Evolutionary conservation across 2,888 invertebrate genomes (phyloP).

Genomic region (Synergus laeviventris): DNA sequence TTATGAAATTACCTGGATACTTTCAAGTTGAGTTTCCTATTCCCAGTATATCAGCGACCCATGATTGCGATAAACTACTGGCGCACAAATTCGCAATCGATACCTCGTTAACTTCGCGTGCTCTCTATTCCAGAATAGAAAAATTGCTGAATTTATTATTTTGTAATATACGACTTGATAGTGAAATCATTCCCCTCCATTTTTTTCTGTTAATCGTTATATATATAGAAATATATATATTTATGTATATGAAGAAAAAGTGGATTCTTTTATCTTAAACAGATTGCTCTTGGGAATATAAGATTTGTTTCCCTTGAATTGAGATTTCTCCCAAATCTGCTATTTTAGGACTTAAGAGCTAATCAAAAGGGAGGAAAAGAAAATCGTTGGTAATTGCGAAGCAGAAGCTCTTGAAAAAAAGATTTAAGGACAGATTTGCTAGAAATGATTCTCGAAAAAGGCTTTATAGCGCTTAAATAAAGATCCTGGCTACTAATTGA

Average conservation of each 20-base stretch:
- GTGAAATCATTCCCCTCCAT: not conserved
- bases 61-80: conserved; percentile 33
- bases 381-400: not conserved
- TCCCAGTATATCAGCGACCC: conserved; percentile 5
- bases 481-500: not conserved
- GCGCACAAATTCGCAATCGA: conserved; percentile 27
- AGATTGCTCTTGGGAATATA: not conserved
- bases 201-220: not conserved
- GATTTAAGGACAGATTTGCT: not conserved
- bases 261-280: conserved; percentile 22
- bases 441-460: no score
- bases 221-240: no score
- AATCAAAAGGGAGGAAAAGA: not conserved
- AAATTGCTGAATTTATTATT: not conserved
- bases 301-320: not conserved
- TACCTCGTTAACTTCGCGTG: conserved; percentile 37
- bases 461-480: no score
- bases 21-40: conserved; percentile 23
- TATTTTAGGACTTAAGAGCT: conserved; percentile 11
- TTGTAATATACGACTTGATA: not conserved
- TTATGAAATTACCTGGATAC: conserved; percentile 29
- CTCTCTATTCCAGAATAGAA: not conserved
- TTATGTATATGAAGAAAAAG: conserved; percentile 22
- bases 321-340: not conserved
- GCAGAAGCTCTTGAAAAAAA: not conserved